Base-by-base conservation (phyloP, 2,113 vertebrate genomes). In the Corvus cornix region DNA sequence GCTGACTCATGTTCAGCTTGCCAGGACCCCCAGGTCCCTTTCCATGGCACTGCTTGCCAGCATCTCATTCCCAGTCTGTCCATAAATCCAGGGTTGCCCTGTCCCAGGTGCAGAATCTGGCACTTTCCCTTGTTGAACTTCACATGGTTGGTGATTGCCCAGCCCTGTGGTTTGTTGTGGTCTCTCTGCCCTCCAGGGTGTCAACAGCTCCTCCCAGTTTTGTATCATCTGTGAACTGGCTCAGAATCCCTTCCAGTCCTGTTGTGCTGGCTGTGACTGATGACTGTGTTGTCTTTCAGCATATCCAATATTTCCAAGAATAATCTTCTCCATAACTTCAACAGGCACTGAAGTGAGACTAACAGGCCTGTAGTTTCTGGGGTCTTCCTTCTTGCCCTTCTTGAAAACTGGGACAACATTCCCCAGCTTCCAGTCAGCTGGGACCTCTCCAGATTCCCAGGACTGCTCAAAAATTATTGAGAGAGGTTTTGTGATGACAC, bases 181-280 rank as follows among this genome's bases (percentile, higher is more conserved):
- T 31, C 35, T 59, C 62, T 67, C 30, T 43, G 9, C 7, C 30
- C 1, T 39, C 0, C 0, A 2, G 27, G 41, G 23, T 48, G 18
- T n/a, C 59, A 48, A 8, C 28, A 74, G 16, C 9, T 55, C 17
- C 37, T 44, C 9, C 4, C 14, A 43, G 21, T 68, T 51, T 27
- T 68, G 14, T 37, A 12, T 33, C 2, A 2, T 51, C 31, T 59
- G 31, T 22, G 22, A 2, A 22, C 2, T 37, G 26, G 17, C 5
- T 59, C 53, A 44, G 37, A 21, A 8, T 51, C 2, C 1, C 21
- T 37, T 52, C 17, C 53, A 31, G 53, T 35, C 26, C 26, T 51
- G 16, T 56, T 75, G 21, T 30, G 31, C 26, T 76, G 52, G 11
- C 26, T 77, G 62, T 48, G 41, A 66, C 9, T 19, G 4, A 28